These are phyloP conservation scores for Mythimna ferrago DNA, from an alignment of 2,888 invertebrate genomes.

Conservation along the genomic window DNA sequence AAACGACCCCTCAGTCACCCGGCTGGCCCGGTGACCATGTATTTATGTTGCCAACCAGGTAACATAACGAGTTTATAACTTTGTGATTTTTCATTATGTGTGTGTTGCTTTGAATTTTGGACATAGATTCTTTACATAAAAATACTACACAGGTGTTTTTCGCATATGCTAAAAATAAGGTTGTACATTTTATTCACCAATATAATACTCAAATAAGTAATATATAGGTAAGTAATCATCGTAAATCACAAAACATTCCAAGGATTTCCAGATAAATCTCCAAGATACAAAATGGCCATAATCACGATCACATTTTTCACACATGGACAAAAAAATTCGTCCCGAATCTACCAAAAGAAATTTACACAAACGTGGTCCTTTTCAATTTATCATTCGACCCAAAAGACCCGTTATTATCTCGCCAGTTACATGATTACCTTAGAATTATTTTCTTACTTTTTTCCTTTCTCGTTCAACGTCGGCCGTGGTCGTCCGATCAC, in stretches of 20 bases:
- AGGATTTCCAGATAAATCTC: neutral
- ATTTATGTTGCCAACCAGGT: no score
- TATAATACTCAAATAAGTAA: no score
- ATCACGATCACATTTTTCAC: conserved; percentile 34
- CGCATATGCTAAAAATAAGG: no score
- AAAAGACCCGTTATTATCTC: conserved; percentile 59
- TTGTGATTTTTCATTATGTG: no score
- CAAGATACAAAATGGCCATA: conserved; percentile 25
- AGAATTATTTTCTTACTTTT: conserved; percentile 59
- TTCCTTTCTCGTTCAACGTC: conserved; percentile 25
- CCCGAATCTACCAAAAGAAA: conserved; percentile 36
- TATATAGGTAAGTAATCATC: no score
- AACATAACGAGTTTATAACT: no score
- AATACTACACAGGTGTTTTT: no score
- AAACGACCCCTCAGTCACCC: no score
- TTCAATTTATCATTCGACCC: conserved; percentile 63
- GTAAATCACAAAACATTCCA: neutral
- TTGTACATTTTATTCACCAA: no score
- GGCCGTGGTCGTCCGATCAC: conserved; percentile 50
- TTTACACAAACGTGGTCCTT: conserved; percentile 53
- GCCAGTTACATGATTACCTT: conserved; percentile 64
- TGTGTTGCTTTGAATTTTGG: no score
- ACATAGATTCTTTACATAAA: no score
- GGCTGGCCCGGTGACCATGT: no score
- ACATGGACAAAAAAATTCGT: conserved; percentile 32